phyloP scores from a whole-genome alignment of 2,113 vertebrate genomes.

The Symphodus melops region DNA sequence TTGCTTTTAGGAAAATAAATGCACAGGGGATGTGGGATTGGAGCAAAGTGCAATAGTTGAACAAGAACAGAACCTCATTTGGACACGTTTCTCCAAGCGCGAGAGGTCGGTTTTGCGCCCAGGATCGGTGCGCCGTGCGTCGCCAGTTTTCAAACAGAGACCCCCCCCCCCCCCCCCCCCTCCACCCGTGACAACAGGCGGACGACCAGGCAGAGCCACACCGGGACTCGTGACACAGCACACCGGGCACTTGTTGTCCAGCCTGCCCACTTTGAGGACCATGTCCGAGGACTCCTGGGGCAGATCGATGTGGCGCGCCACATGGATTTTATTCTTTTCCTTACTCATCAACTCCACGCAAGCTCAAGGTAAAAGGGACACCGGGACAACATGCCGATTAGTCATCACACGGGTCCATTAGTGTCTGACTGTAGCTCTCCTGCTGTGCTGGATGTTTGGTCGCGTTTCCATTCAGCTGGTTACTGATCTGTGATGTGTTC shows the following conservation, averaged over 20 bases:
- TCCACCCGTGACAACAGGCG: conserved; percentile 16
- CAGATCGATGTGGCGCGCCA: conserved; percentile 75
- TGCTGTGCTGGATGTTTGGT: conserved; percentile 10
- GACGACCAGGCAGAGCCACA: conserved; percentile 31
- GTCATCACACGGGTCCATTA: conserved; percentile 7
- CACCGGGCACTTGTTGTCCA: conserved; percentile 76
- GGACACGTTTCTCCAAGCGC: conserved; percentile 12
- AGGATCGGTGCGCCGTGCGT: conserved; percentile 42
- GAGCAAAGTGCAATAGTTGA: conserved; percentile 9
- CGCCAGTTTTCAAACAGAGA: conserved; percentile 7
- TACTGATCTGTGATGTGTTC: conserved; percentile 15
- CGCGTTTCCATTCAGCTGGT: neutral
- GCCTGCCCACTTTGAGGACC: conserved; percentile 52
- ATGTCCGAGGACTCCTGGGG: conserved; percentile 68
- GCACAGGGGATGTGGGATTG: conserved; percentile 10
- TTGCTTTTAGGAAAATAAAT: neutral
- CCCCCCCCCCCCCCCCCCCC: too few relatives aligned
- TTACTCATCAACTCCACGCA: conserved; percentile 66
- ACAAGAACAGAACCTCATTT: conserved; percentile 7
- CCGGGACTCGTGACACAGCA: conserved; percentile 37
- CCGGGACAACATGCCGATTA: neutral
- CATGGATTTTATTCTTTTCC: conserved; percentile 83
- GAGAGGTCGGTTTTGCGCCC: conserved; percentile 26
- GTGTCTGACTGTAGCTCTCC: conserved; percentile 1
- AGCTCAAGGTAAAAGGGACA: conserved; percentile 80